Conservation (phyloP, 2,797 vertebrate genomes). For the Oophaga sylvatica region DNA sequence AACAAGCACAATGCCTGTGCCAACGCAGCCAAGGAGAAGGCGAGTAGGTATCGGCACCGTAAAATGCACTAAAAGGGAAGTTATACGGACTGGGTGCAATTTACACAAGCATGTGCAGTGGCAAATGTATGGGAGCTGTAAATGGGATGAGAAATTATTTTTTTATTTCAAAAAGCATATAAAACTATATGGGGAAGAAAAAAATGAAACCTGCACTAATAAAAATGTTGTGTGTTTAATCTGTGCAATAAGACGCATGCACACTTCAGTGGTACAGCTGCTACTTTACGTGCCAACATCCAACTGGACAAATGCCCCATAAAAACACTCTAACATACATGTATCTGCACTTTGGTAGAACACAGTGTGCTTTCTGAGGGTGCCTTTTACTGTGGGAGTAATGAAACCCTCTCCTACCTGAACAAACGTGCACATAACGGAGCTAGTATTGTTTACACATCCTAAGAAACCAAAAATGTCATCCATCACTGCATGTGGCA, state of each 20-base stretch:
- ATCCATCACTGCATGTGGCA: not conserved
- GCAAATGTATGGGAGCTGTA: conserved; percentile 74
- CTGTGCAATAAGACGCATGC: conserved; percentile 81
- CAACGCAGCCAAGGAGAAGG: conserved; percentile 77
- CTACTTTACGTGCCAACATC: conserved; percentile 73
- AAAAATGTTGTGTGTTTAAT: conserved; percentile 69
- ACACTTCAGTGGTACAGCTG: conserved; percentile 73
- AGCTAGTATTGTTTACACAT: conserved; percentile 9
- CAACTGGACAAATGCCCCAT: conserved; percentile 68
- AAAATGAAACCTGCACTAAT: conserved; percentile 64
- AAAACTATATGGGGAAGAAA: conserved; percentile 73
- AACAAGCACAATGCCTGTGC: conserved; percentile 84
- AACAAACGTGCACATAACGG: not conserved
- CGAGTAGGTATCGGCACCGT: conserved; percentile 80
- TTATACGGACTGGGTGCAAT: conserved; percentile 48
- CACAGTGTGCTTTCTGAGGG: not conserved
- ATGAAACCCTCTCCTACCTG: not conserved
- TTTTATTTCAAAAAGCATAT: conserved; percentile 82
- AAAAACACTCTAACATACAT: conserved; percentile 43
- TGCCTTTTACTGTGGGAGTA: not conserved
- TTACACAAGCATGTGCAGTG: conserved; percentile 75
- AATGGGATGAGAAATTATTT: conserved; percentile 83
- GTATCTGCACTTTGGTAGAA: not conserved
- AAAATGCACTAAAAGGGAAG: conserved; percentile 83
- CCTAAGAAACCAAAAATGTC: not conserved